A percentile compares a stretch with the other conserved stretches of the same genome.
Evolutionary conservation across 2,888 invertebrate genomes (phyloP).

Genomic region (Latrodectus elegans): DNA sequence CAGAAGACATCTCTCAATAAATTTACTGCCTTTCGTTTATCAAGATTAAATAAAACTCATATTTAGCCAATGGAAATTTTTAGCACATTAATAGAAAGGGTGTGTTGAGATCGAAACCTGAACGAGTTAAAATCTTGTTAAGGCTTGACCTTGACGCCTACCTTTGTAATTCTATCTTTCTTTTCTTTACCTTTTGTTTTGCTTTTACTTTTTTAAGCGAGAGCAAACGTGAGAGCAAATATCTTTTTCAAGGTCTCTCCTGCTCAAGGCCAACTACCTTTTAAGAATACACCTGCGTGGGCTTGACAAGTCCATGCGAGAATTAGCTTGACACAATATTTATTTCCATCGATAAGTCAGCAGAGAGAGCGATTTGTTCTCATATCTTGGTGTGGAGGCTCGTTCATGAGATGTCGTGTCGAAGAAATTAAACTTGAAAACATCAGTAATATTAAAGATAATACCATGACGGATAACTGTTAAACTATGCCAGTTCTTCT

Average conservation of each 20-base stretch:
- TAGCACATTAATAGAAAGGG: too few relatives aligned
- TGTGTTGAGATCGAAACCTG: too few relatives aligned
- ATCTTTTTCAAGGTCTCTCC: conserved; percentile 41
- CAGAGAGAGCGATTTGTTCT: background rate
- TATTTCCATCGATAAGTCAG: background rate
- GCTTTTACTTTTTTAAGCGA: background rate
- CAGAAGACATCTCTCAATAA: too few relatives aligned
- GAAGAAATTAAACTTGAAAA: too few relatives aligned
- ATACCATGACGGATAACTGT: too few relatives aligned
- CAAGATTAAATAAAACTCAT: too few relatives aligned
- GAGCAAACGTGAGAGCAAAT: conserved; percentile 31
- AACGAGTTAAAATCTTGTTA: background rate
- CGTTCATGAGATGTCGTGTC: too few relatives aligned
- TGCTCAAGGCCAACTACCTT: conserved; percentile 45
- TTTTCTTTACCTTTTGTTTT: background rate
- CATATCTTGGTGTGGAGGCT: too few relatives aligned
- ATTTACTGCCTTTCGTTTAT: too few relatives aligned
- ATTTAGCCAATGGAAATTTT: too few relatives aligned
- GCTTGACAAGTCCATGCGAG: conserved; percentile 16
- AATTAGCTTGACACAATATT: conserved; percentile 1
- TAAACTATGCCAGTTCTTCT: too few relatives aligned
- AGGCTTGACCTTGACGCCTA: conserved; percentile 45
- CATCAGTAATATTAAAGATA: too few relatives aligned
- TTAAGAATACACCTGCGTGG: conserved; percentile 33
- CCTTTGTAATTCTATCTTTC: background rate